These are phyloP conservation scores for Catocala nupta DNA, from an alignment of 2,888 invertebrate genomes.

Conservation along the genomic window DNA sequence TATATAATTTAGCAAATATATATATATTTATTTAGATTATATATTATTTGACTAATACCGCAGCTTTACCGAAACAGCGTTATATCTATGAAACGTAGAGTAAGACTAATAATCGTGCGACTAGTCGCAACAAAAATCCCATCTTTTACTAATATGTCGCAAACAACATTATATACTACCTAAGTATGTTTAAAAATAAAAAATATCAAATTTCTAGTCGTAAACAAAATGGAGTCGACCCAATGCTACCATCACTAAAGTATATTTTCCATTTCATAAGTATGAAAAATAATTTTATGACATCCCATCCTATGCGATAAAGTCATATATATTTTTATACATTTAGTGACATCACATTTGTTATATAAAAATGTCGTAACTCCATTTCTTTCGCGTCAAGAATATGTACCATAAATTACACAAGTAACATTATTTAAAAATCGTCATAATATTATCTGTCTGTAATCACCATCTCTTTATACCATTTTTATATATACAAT, in stretches of 20 bases:
- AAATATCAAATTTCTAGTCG: conserved; percentile 37
- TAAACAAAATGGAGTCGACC: conserved; percentile 17
- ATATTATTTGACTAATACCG: background rate
- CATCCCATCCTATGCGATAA: background rate
- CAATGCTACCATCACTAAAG: conserved; percentile 18
- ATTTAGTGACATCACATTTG: conserved; percentile 7
- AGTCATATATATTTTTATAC: too few species aligned
- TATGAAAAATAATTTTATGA: conserved; percentile 30
- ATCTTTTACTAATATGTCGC: conserved; percentile 30
- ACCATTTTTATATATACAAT: conserved; percentile 72
- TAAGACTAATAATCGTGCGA: conserved; percentile 42
- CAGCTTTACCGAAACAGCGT: conserved; percentile 9
- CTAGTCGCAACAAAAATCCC: conserved; percentile 29
- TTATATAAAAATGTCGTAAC: conserved; percentile 13
- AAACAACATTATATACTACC: conserved; percentile 41
- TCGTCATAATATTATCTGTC: conserved; percentile 47
- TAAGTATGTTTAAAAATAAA: conserved; percentile 52
- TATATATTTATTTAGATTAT: background rate
- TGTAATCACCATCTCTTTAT: conserved; percentile 52
- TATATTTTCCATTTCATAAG: conserved; percentile 21
- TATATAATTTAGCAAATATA: conserved; percentile 12
- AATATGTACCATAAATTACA: conserved; percentile 50
- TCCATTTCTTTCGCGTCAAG: conserved; percentile 18
- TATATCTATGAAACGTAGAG: conserved; percentile 23
- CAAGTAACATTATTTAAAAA: conserved; percentile 58